Conservation (phyloP, 2,113 vertebrate species). For the Melierax canorus region DNA sequence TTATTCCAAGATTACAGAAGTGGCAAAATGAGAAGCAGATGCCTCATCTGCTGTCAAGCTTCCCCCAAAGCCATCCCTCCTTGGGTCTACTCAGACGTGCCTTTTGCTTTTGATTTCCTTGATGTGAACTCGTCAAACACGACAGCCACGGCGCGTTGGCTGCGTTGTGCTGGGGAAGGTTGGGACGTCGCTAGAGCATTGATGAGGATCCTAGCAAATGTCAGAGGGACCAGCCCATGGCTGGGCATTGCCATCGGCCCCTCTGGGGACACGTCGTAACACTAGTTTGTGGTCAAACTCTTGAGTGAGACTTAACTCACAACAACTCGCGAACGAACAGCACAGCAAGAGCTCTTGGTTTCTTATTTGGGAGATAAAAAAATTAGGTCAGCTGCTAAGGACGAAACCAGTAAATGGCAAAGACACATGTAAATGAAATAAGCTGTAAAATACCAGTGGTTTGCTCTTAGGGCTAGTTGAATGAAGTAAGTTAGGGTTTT, state of each 20-base stretch:
- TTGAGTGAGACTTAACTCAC: not conserved
- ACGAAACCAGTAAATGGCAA: not conserved
- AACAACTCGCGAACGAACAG: rapidly evolving
- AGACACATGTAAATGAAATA: not conserved
- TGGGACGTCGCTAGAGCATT: rapidly evolving
- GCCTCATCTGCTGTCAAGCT: rapidly evolving
- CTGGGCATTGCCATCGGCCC: not conserved
- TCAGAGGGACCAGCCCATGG: not conserved
- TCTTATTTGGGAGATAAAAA: not conserved
- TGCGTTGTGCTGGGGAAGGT: not conserved
- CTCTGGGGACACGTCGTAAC: rapidly evolving
- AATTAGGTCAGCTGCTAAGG: not conserved
- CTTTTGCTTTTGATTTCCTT: not conserved
- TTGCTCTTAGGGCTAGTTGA: not conserved
- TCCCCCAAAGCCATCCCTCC: not conserved
- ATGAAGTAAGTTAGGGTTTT: not conserved
- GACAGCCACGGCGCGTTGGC: rapidly evolving
- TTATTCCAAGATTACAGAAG: not conserved
- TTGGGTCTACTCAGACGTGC: not conserved
- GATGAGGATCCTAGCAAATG: not conserved
- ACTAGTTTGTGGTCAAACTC: not conserved
- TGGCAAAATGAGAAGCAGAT: not conserved
- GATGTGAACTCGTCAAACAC: not conserved
- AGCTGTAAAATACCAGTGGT: not conserved
- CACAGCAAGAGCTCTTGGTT: not conserved